phyloP scores from a whole-genome alignment of 2,888 invertebrate species.

The Caenorhabditis angaria region DNA sequence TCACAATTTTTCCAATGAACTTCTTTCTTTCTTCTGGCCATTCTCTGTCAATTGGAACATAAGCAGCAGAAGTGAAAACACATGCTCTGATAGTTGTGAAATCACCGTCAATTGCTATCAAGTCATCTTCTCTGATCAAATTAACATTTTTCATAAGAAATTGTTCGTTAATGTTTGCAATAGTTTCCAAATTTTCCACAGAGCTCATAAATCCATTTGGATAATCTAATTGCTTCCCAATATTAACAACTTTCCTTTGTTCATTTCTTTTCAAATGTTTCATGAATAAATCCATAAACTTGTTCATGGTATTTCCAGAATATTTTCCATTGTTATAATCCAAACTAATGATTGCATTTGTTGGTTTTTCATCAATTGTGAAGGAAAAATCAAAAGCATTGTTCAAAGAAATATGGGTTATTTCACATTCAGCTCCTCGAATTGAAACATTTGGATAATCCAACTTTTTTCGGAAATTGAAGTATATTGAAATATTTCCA shows the following conservation, averaged over 20 bases:
- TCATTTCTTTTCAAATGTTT: conserved; percentile 14
- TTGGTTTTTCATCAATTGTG: conserved; percentile 62
- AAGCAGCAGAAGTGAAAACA: conserved; percentile 42
- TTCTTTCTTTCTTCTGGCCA: conserved; percentile 44
- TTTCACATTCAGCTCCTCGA: conserved; percentile 26
- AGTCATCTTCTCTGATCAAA: conserved; percentile 21
- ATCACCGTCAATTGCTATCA: conserved; percentile 12
- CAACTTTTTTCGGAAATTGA: conserved; percentile 59
- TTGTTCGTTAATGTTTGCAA: neutral
- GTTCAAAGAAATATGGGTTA: conserved; percentile 61
- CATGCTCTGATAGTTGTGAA: conserved; percentile 18
- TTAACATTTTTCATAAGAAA: neutral
- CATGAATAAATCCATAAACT: conserved; percentile 39
- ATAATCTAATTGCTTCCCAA: neutral
- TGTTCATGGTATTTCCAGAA: conserved; percentile 35
- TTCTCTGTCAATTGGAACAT: conserved; percentile 53
- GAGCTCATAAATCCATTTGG: neutral
- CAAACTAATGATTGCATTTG: conserved; percentile 46
- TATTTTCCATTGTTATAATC: conserved; percentile 56
- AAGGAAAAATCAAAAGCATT: conserved; percentile 62
- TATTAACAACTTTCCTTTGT: neutral
- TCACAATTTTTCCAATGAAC: neutral
- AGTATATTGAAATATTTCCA: conserved; percentile 35
- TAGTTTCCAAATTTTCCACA: neutral
- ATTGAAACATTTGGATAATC: conserved; percentile 63